Evolutionary conservation across 2,888 invertebrate genomes (phyloP).

Genomic region (Harmothoe impar): DNA sequence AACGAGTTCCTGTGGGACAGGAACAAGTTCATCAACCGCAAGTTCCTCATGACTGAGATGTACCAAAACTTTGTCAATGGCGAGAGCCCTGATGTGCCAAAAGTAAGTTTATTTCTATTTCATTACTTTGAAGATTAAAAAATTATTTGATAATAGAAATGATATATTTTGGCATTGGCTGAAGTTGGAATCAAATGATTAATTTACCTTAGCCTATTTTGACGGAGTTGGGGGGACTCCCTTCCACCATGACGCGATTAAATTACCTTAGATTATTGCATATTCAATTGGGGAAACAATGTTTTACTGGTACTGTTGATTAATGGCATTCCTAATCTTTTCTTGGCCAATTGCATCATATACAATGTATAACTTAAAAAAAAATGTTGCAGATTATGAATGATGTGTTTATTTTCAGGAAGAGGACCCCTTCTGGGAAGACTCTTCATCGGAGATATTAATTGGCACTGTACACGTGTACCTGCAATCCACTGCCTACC

Average conservation of each 20-base stretch:
- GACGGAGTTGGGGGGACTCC: too few relatives aligned
- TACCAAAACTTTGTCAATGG: constrained; percentile 78
- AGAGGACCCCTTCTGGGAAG: constrained; percentile 82
- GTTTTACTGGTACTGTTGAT: too few relatives aligned
- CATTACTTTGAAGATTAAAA: background rate
- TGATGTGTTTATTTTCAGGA: constrained; percentile 72
- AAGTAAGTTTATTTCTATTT: constrained; percentile 74
- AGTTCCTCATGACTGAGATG: constrained; percentile 82
- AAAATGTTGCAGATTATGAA: background rate
- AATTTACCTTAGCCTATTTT: too few relatives aligned
- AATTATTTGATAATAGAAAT: background rate
- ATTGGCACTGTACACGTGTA: constrained; percentile 80
- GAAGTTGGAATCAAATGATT: too few relatives aligned
- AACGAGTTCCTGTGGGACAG: constrained; percentile 80
- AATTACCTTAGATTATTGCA: background rate
- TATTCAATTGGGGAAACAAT: too few relatives aligned
- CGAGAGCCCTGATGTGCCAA: constrained; percentile 77
- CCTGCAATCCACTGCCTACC: constrained; percentile 80
- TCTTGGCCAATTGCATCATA: background rate
- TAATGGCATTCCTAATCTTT: too few relatives aligned
- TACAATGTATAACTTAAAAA: background rate
- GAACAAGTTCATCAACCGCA: constrained; percentile 81
- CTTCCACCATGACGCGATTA: too few relatives aligned
- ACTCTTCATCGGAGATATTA: constrained; percentile 75
- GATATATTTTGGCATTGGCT: too few relatives aligned